A percentile compares a stretch with the other conserved stretches of the same genome.
phyloP scores from a whole-genome alignment of 30 jellyfish, hydroid and myxozoan genomes.

The Hydractinia echinata region DNA sequence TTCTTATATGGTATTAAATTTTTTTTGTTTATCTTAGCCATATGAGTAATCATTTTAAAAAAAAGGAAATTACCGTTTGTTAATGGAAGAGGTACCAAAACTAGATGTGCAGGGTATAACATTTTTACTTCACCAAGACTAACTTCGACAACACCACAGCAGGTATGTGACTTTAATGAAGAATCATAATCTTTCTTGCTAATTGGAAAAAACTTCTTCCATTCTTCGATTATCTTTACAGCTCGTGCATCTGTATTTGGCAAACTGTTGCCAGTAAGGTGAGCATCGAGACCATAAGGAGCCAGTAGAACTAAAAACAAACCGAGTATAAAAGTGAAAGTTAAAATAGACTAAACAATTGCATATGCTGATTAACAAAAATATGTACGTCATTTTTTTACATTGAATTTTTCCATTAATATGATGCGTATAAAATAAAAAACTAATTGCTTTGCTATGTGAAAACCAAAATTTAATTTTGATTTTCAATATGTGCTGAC shows the following conservation, averaged over 20 bases:
- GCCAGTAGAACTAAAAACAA: constrained; percentile 70
- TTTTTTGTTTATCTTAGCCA: too few species aligned
- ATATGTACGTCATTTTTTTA: neutral
- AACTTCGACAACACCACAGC: constrained; percentile 80
- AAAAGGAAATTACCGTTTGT: constrained; percentile 25
- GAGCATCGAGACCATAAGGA: constrained; percentile 85
- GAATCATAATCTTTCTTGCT: neutral
- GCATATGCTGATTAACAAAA: neutral
- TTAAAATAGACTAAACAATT: too few species aligned
- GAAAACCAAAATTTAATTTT: too few species aligned
- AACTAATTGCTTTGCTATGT: too few species aligned
- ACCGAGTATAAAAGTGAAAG: too few species aligned
- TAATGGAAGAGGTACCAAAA: constrained; percentile 45
- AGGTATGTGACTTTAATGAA: constrained; percentile 35
- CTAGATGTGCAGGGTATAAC: constrained; percentile 75
- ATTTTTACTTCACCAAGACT: constrained; percentile 53
- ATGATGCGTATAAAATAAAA: too few species aligned
- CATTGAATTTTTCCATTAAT: too few species aligned
- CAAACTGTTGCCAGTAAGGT: constrained; percentile 71
- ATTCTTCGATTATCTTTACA: constrained; percentile 56
- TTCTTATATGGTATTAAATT: too few species aligned
- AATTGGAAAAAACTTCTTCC: constrained; percentile 77
- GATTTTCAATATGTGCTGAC: too few species aligned
- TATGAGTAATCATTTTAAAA: neutral
- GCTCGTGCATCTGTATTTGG: constrained; percentile 65